Evolutionary conservation across 37 sponge, comb jelly and placozoan species (phyloP).

Genomic region (Ephydatia muelleri): DNA sequence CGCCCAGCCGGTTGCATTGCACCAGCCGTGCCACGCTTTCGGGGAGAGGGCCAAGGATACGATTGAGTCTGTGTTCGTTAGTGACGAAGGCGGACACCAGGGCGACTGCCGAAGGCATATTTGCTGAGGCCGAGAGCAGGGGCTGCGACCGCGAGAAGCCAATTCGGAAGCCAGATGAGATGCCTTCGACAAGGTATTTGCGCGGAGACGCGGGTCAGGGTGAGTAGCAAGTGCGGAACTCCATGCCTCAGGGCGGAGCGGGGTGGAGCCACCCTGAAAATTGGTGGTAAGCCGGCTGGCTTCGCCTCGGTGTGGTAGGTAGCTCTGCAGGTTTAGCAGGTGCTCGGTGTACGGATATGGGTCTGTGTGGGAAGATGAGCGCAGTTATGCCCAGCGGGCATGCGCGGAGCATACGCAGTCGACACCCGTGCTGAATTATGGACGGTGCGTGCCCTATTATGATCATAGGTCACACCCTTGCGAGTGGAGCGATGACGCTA

Average conservation of each 20-base stretch:
- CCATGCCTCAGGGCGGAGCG: neutral
- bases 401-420: no score
- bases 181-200: neutral
- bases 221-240: neutral
- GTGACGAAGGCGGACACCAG: neutral
- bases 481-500: no score
- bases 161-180: neutral
- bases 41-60: neutral
- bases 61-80: neutral
- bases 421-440: no score
- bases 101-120: neutral
- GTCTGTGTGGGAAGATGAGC: no score
- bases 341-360: no score
- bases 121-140: neutral
- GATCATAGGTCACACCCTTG: no score
- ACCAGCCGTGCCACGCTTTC: neutral
- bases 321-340: no score
- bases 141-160: neutral
- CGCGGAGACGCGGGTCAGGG: neutral
- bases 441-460: no score
- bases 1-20: neutral
- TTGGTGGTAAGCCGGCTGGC: no score
- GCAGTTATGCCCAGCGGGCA: no score
- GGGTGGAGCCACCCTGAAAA: no score
- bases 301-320: no score